Conservation (phyloP, 2,888 invertebrate species). For the Callimorpha dominula region DNA sequence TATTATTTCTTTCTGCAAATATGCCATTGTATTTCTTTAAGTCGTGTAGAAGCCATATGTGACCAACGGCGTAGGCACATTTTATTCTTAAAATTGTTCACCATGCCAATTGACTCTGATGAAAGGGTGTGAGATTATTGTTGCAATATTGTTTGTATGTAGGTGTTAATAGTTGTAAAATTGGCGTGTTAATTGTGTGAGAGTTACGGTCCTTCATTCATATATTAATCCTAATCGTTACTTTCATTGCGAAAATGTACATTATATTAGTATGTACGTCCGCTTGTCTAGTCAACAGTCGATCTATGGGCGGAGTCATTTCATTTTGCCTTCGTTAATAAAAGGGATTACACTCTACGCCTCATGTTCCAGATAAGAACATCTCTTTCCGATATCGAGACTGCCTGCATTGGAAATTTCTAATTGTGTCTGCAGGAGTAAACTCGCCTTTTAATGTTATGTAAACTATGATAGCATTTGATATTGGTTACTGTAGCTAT, state of each 20-base stretch:
- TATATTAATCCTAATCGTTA: background rate
- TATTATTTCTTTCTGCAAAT: too few relatives aligned
- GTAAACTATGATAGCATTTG: constrained; percentile 46
- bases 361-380: constrained; percentile 63
- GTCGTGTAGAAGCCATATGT: too few relatives aligned
- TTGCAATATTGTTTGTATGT: background rate
- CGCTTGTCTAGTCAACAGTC: background rate
- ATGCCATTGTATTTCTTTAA: too few relatives aligned
- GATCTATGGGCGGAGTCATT: constrained; percentile 55
- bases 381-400: constrained; percentile 62
- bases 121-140: background rate
- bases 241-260: background rate
- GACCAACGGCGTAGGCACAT: too few relatives aligned
- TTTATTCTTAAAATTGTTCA: too few relatives aligned
- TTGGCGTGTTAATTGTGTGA: background rate
- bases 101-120: too few relatives aligned
- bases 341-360: constrained; percentile 70
- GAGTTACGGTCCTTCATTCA: background rate
- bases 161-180: background rate
- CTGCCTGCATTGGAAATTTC: constrained; percentile 54
- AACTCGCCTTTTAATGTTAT: constrained; percentile 52
- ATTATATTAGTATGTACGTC: background rate
- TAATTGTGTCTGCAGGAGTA: constrained; percentile 63
- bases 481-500: constrained; percentile 27
- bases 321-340: constrained; percentile 71